Evolutionary conservation across 1,140 invertebrate species (phyloP), one percentile per base, ranked within the genome.

Genomic region (Bombus vancouverensis): DNA sequence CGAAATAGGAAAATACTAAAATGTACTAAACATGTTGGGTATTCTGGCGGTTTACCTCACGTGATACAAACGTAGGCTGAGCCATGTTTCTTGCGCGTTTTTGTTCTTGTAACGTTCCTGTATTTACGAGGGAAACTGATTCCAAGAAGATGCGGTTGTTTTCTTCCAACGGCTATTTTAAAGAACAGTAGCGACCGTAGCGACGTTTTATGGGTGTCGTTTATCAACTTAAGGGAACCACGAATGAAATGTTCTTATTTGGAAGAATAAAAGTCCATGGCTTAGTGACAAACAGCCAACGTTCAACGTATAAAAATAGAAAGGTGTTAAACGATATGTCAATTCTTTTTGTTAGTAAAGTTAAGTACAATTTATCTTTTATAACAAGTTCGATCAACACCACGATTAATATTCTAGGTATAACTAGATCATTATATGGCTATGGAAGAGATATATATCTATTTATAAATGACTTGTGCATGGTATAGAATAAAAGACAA

Each of bases 1-100:
- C 47, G 18, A 53, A 53, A 90, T 91, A 89, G 90, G 79, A 93
- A 66, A 94, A 94, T 92, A 87, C 91, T 86, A 93, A 91, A 92
- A 91, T 92, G 87, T 83, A 91, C 92, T 92, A 93, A 93, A 94
- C 92, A 92, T 92, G 91, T 85, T 91, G 65, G 75, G 39, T 77
- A 76, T 87, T 89, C 89, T 81, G 39, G 82, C 85, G 70, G 81
- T 84, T 86, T 87, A 88, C 88, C 53, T 68, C 87, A 57, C 59
- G 68, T 44, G 76, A 80, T 83, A 91, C 89, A 83, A 88, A 90
- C 83, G 87, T 90, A 80, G 82, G 85, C 83, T 66, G 65, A 32
- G n/a, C 70, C 76, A 77, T 88, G 74, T 85, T 88, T 91, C 89
- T 87, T 88, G 71, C 32, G 42, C 53, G 83, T 74, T 89, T 90